These are phyloP conservation scores for Danio choprae DNA, from an alignment of 2,797 vertebrate species.

Conservation along the genomic window DNA sequence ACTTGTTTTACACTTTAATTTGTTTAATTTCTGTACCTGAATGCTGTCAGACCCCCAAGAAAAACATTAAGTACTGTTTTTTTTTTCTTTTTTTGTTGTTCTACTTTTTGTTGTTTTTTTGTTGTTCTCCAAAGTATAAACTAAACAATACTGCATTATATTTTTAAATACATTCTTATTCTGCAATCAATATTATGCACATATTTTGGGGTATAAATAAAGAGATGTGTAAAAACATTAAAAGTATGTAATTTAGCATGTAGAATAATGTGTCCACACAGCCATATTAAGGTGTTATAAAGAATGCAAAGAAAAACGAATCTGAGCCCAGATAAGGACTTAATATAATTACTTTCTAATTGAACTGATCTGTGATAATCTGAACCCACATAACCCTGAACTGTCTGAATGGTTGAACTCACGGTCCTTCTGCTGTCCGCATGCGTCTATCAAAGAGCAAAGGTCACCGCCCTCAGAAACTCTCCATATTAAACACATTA, in stretches of 20 bases:
- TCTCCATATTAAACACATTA: not conserved
- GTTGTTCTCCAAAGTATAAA: no score
- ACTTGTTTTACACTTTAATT: no score
- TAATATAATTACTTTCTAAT: not conserved
- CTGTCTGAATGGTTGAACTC: not conserved
- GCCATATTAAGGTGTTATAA: no score
- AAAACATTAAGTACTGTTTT: no score
- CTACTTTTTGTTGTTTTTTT: no score
- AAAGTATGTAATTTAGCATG: not conserved
- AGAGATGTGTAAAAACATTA: not conserved
- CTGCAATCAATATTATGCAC: not conserved
- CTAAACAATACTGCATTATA: no score
- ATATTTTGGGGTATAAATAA: not conserved
- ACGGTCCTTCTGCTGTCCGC: not conserved
- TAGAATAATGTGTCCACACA: no score
- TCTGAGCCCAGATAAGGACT: not conserved
- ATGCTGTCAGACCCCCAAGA: no score
- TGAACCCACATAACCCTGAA: not conserved
- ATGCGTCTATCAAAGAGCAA: conserved; percentile 30
- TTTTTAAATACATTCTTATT: not conserved
- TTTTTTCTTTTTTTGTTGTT: no score
- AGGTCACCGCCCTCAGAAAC: not conserved
- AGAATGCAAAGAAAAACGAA: no score
- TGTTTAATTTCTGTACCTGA: no score
- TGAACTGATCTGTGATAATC: not conserved